Evolutionary conservation across 2,113 vertebrate genomes (phyloP).

Genomic region (Rhombomys opimus): DNA sequence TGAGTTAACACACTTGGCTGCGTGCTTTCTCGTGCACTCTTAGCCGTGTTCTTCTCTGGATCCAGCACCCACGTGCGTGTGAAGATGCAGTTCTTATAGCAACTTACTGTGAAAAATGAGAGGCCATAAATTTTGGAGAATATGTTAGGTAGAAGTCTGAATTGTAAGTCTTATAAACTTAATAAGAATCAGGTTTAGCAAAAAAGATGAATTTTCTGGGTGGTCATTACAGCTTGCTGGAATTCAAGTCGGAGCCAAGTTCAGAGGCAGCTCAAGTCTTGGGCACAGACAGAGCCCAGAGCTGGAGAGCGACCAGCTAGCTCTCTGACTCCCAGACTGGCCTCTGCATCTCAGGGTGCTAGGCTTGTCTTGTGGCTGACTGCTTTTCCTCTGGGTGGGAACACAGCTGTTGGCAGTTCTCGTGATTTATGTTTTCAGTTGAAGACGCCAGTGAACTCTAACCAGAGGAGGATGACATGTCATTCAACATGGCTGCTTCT

Average conservation of each 20-base stretch:
- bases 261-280: neutral
- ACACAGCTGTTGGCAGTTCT: neutral
- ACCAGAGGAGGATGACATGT: neutral
- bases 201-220: neutral
- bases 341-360: neutral
- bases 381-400: conserved; percentile 29
- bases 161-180: neutral
- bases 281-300: neutral
- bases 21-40: neutral
- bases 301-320: neutral
- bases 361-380: neutral
- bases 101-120: neutral
- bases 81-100: neutral
- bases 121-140: neutral
- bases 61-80: neutral
- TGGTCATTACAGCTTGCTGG: neutral
- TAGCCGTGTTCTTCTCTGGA: neutral
- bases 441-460: neutral
- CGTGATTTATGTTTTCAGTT: conserved; percentile 1
- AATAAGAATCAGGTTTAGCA: neutral
- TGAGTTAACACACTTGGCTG: neutral
- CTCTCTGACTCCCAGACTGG: neutral
- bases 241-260: conserved; percentile 16
- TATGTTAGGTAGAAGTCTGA: neutral
- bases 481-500: neutral